phyloP scores from a whole-genome alignment of 2,797 vertebrate species.

The Cossypha niveicapilla region DNA sequence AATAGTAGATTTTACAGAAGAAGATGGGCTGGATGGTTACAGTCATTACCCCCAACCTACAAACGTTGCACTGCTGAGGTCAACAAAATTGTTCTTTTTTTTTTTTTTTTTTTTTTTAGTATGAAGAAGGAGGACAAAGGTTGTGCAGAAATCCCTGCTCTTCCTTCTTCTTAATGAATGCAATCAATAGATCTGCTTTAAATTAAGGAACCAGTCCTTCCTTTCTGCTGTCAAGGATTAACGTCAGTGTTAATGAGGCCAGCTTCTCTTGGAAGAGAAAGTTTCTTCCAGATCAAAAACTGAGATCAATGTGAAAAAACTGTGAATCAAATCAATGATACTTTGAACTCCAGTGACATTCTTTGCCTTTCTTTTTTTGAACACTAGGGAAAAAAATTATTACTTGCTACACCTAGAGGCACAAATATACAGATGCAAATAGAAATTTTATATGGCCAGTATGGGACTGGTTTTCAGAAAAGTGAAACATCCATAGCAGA shows the following conservation, averaged over 20 bases:
- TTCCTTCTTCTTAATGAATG: slow-evolving; percentile 26
- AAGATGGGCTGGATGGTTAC: neutral
- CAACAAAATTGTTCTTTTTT: neutral
- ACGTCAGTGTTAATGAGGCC: slow-evolving; percentile 13
- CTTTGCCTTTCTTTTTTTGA: neutral
- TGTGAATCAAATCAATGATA: neutral
- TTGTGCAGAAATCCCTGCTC: neutral
- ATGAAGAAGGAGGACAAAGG: neutral
- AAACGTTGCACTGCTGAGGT: neutral
- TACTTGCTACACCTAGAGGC: neutral
- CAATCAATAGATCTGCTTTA: slow-evolving; percentile 27
- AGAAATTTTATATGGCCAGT: neutral
- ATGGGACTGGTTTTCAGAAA: neutral
- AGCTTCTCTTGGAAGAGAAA: slow-evolving; percentile 1
- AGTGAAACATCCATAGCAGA: neutral
- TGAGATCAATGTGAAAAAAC: no score
- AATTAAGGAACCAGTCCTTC: neutral
- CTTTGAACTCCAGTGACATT: neutral
- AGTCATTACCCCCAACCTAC: neutral
- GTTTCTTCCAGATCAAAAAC: neutral
- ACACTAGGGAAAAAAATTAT: neutral
- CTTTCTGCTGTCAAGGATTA: slow-evolving; percentile 19
- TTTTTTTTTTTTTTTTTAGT: neutral
- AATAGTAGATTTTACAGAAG: neutral
- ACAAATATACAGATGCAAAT: neutral